phyloP scores from a whole-genome alignment of 2,797 vertebrate species.

The Eurystomus glaucurus region DNA sequence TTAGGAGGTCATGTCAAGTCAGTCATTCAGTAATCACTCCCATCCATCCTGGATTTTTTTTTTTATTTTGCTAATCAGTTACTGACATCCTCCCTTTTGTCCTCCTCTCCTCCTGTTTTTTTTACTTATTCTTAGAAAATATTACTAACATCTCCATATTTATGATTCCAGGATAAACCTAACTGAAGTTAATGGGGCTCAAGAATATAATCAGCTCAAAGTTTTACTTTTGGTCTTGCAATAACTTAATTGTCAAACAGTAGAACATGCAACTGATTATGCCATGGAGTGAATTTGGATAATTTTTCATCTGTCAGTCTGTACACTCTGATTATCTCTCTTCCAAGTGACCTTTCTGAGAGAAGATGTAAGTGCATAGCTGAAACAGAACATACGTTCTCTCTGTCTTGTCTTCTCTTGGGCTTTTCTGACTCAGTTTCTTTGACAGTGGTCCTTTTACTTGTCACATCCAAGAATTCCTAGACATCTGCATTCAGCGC shows the following conservation, averaged over 20 bases:
- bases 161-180: background rate
- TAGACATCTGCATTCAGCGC: background rate
- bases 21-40: background rate
- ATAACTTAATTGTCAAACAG: constrained; percentile 57
- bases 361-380: background rate
- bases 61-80: background rate
- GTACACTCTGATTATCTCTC: constrained; percentile 20
- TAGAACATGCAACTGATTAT: background rate
- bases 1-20: background rate
- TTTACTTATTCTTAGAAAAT: constrained; percentile 27
- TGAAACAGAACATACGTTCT: constrained; percentile 12
- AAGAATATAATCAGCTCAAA: constrained; percentile 16
- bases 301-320: constrained; percentile 51
- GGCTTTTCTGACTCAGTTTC: background rate
- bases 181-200: constrained; percentile 24
- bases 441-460: background rate
- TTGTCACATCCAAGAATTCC: background rate
- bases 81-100: background rate
- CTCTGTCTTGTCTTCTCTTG: background rate
- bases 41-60: background rate
- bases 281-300: constrained; percentile 37
- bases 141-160: background rate
- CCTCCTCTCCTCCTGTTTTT: background rate
- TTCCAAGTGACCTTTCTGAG: constrained; percentile 14
- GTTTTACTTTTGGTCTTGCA: constrained; percentile 32